Evolutionary conservation across 2,113 vertebrate genomes (phyloP), one percentile per base, ranked within the genome.

Genomic region (Leptocoma aspasia): DNA sequence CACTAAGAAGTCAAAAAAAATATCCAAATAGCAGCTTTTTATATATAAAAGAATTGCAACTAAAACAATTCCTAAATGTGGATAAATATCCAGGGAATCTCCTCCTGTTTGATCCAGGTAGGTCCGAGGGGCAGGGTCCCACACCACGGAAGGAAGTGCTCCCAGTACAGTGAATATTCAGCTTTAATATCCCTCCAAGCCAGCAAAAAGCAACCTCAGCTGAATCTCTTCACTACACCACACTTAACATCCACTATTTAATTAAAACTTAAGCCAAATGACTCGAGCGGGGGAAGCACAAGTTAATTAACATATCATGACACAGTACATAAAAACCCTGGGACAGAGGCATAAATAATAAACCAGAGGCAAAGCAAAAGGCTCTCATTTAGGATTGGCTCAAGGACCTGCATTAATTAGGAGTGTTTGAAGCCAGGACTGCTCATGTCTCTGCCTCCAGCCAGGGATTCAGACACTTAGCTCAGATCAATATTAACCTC

Each of bases 121-220:
- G 65, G 18, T 10, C 15, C 1, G 3, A 15, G 24, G 22, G 18
- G 19, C 45, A 52, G 65, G 37, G 63, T n/a, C 57, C 65, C 57
- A 23, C 41, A 30, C 5, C 54, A 31, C 8, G 5, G 47, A 14
- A 41, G 8, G 6, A 16, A 2, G 1, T n/a, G 11, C 31, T 24
- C 5, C 50, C 35, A 42, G 6, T 7, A 22, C 0, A 39, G 35
- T 0, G 3, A 89, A 49, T 26, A 39, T 35, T 23, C 5, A 1
- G 49, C 49, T 57, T 30, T 4, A 4, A 26, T 2, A 6, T 15
- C 37, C 39, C 49, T 39, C 54, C 47, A 14, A 81, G 50, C 6
- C 57, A 61, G 27, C 18, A n/a, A 59, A 35, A 37, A 71, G 33
- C 49, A 64, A 68, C 17, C 41, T 37, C 83, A 57, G 68, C 68